Conservation (phyloP, 2,113 vertebrate species). For the Bufo gargarizans region DNA sequence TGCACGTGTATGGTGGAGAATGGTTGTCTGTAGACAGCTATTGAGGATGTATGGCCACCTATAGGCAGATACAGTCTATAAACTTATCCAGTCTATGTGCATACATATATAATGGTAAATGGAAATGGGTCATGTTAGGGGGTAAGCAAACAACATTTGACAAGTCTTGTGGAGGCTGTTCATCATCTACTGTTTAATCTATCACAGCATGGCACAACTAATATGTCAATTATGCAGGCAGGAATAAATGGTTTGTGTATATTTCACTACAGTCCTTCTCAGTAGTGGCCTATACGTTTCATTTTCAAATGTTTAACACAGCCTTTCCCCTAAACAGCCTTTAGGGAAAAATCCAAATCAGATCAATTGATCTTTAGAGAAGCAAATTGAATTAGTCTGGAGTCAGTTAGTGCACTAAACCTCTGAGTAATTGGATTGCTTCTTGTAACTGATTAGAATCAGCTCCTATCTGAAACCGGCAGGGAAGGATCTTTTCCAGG, state of each 20-base stretch:
- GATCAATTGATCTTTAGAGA: conserved; percentile 99
- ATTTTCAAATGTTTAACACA: conserved; percentile 80
- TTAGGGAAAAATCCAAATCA: conserved; percentile 91
- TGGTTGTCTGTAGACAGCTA: too few relatives aligned
- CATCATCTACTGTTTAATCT: conserved; percentile 5
- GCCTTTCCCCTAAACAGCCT: conserved; percentile 79
- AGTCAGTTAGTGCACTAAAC: conserved; percentile 99
- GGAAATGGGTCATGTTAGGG: neutral
- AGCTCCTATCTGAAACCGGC: conserved; percentile 83
- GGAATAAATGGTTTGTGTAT: conserved; percentile 8
- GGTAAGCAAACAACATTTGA: neutral
- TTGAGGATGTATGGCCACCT: too few relatives aligned
- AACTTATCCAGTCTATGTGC: neutral
- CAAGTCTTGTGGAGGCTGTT: neutral
- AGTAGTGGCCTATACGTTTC: conserved; percentile 47
- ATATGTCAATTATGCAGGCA: neutral
- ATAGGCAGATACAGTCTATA: neutral
- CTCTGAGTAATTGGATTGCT: conserved; percentile 96
- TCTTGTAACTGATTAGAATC: conserved; percentile 96
- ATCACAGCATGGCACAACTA: neutral
- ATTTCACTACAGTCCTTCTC: conserved; percentile 7
- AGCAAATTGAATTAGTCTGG: conserved; percentile 99
- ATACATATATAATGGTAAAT: neutral
- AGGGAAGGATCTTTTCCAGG: conserved; percentile 75
- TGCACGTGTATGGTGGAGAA: too few relatives aligned